Evolutionary conservation across 2,797 vertebrate species (phyloP).

Genomic region (Setipinna tenuifilis): DNA sequence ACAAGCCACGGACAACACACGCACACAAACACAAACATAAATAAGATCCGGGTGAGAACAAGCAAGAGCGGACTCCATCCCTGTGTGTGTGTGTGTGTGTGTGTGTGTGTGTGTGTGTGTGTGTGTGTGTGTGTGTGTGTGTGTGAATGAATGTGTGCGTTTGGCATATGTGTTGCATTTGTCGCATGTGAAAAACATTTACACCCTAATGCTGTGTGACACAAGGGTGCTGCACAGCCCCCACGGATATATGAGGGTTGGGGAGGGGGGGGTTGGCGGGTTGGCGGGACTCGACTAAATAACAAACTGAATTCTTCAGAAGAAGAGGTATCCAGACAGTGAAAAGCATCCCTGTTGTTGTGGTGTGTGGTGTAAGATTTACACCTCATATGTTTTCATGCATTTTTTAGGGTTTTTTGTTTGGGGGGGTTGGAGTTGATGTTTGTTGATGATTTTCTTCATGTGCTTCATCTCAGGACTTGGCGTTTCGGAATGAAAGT

Average conservation of each 20-base stretch:
- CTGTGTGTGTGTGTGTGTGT: not conserved
- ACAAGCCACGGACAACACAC: not conserved
- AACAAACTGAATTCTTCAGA: not conserved
- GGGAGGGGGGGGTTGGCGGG: not conserved
- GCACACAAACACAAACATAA: slow-evolving; percentile 15
- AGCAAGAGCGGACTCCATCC: not conserved
- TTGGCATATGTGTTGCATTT: slow-evolving; percentile 18
- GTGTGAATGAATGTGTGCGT: not conserved
- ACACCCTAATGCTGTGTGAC: slow-evolving; percentile 7
- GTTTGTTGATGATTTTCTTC: slow-evolving; percentile 5
- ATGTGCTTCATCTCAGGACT: slow-evolving; percentile 78
- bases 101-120: not conserved
- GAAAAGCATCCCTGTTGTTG: not conserved
- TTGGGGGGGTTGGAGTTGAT: not conserved
- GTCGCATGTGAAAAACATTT: slow-evolving; percentile 33
- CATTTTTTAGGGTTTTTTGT: not conserved
- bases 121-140: not conserved
- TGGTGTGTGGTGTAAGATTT: slow-evolving; percentile 16
- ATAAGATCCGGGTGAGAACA: not conserved
- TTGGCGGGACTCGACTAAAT: not conserved
- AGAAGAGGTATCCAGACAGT: not conserved
- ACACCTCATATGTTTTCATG: not conserved
- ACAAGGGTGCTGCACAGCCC: not conserved
- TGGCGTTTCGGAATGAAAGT: slow-evolving; percentile 89
- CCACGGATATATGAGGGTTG: not conserved